These are phyloP conservation scores for Limosa lapponica DNA, from an alignment of 2,797 vertebrate species.

Conservation along the genomic window DNA sequence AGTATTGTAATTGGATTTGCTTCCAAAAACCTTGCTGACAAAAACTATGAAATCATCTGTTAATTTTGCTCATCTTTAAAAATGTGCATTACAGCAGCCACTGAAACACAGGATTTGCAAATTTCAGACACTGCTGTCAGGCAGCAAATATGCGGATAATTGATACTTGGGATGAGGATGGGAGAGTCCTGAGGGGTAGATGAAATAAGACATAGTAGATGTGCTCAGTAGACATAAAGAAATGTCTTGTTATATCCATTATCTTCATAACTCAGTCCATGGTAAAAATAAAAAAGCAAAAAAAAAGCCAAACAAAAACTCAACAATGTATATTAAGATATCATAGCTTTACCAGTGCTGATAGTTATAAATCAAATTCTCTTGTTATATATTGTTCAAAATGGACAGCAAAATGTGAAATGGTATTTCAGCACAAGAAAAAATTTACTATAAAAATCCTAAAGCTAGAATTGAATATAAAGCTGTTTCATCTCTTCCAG, in stretches of 20 bases:
- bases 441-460: background rate
- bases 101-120: background rate
- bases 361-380: background rate
- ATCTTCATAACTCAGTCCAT: background rate
- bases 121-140: background rate
- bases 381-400: background rate
- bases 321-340: background rate
- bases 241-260: background rate
- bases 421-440: background rate
- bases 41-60: background rate
- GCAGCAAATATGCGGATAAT: constrained; percentile 23
- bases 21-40: background rate
- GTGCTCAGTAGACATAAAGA: background rate
- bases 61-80: background rate
- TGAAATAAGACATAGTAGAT: background rate
- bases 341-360: background rate
- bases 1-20: background rate
- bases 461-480: background rate
- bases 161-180: background rate
- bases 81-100: background rate
- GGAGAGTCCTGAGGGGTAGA: background rate
- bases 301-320: background rate
- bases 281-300: background rate
- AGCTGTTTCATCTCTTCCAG: background rate
- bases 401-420: background rate